Evolutionary conservation across 2,113 vertebrate species (phyloP), one percentile per base, ranked within the genome.

Genomic region (Sebastes fasciatus): DNA sequence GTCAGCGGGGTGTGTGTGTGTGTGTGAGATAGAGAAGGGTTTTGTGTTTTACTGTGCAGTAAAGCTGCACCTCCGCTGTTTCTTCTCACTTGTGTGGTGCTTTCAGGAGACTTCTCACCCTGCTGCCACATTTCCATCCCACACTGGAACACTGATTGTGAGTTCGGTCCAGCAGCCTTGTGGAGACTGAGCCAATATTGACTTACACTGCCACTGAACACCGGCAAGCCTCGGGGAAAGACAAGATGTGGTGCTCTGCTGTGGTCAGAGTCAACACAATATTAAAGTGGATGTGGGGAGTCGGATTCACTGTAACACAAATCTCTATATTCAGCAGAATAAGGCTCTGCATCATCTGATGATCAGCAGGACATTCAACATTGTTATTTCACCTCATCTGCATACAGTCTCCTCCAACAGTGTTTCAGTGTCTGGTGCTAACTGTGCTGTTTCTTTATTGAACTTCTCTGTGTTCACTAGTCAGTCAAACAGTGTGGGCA

Each of bases 51-150:
- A 17, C 52, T 54, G 23, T 75, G 69, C 72, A 58, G 55, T 60
- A 60, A 63, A 74, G 62, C 17, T 54, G 16, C 6, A 1, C 51
- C 51, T 77, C 51, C 71, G 69, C 75, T 64, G 11, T 67, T 80
- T 83, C 55, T 48, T 54, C 64, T 82, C 71, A 80, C 71, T 62
- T 55, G 67, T 71, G 26, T 60, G 77, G 63, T 45, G 75, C 55
- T 80, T 77, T 76, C 16, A 43, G 68, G 71, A 82, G 52, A 42
- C 62, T 64, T 92, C 84, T 90, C 89, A 84, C 83, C 61, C 74
- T 43, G n/a, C 79, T 88, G 85, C 79, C 72, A 88, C 60, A 72
- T 92, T 80, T 77, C 84, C 83, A 86, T 57, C 49, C 71, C 54
- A 79, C 85, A 77, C 80, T 74, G 61, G 43, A 66, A 23, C 1